Evolutionary conservation across 2,113 vertebrate genomes (phyloP), one percentile per base, ranked within the genome.

Genomic region (Pelmatolapia mariae): DNA sequence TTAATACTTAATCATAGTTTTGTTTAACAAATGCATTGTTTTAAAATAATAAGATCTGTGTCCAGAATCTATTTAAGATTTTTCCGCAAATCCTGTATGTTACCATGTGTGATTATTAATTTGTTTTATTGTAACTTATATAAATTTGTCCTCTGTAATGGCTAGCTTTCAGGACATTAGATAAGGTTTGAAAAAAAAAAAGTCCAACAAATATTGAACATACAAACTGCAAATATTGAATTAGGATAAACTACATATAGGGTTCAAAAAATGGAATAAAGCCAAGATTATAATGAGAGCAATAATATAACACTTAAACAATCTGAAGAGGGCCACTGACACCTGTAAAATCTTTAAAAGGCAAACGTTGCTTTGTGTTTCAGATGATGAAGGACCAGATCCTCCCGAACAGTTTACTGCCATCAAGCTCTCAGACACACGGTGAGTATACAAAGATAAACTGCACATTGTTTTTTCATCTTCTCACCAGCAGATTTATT

Each of bases 321-420:
- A 8, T 50, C 10, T 73, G 12, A 53, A 24, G 59, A 53, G 47
- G 52, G 59, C 43, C 10, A 38, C 3, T 38, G 40, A 43, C 18
- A 80, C 26, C 6, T 4, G 5, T 29, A 6, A 53, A 53, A 47
- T 47, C 8, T 50, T 66, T 83, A 40, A 76, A 91, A 76, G 40
- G 38, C 19, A 84, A 84, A 89, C 6, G 10, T 6, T 76, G 36
- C 87, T 83, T 81, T 47, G 10, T 89, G 31, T 93, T 94, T 59
- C 88, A 99, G 98, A 96, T 80, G 97, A 98, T 91, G 98, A 98
- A 92, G 98, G 97, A 12, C 98, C 98, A 4, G 98, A 97, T 92
- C 98, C 98, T 82, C 98, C 99, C 3, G 98, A 99, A 86, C 99
- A 99, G 92, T 98, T 99, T 57, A 99, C 98, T 31, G 98, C 98